Evolutionary conservation across 2,113 vertebrate genomes (phyloP), one percentile per base, ranked within the genome.

Genomic region (Dinomys branickii): DNA sequence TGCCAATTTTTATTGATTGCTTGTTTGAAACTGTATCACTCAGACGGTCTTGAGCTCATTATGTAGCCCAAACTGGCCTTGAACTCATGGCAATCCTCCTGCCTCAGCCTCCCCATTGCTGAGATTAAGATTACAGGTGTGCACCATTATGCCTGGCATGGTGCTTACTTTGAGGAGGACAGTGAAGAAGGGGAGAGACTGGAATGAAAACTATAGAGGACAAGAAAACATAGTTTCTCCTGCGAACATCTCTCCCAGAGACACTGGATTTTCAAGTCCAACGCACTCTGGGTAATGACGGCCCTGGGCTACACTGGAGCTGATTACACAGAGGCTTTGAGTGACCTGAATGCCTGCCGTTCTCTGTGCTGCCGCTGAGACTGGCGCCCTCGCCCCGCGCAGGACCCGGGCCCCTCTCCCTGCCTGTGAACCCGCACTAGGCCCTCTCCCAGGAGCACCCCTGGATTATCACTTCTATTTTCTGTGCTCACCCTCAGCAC

Each of bases 381-480:
- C 47, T 9, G 9, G 47, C 9, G 47, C 47, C 47, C 47, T 50
- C 47, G 47, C 47, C 47, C 47, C 47, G 47, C 9, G 5, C 47
- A 50, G 5, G 59, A 10, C 59, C 26, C 3, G 63, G 63, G 33
- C 35, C 16, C 35, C 19, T 20, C 19, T 50, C n/a, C 38, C n/a
- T 19, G 20, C n/a, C n/a, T 71, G 69, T 10, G 69, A 20, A n/a
- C 20, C 1, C 20, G 8, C 78, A 50, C 90, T 35, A 75, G 90
- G 95, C 88, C 92, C 93, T 93, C 95, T 85, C 91, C 80, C 75
- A 50, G 56, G 78, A 78, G n/a, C 78, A 16, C 96, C 95, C 92
- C 77, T 90, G 95, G 91, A 94, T 96, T 96, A 98, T 90, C 96
- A 80, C 97, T 96, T 98, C 97, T 98, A 59, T 95, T 92, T 85